Conservation (phyloP, 2,797 vertebrate genomes). For the Poecilia picta region DNA sequence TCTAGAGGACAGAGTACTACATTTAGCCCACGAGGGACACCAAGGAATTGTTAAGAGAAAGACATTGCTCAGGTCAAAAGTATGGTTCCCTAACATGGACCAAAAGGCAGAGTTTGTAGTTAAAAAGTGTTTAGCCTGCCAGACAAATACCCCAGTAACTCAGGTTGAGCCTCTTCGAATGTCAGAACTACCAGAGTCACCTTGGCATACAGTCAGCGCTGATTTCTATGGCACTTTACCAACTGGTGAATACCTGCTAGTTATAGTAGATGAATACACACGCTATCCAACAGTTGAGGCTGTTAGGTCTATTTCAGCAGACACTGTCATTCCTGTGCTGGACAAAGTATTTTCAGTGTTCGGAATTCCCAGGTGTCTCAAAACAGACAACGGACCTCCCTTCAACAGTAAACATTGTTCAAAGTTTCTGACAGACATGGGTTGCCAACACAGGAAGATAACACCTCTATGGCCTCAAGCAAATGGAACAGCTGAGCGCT, state of each 20-base stretch:
- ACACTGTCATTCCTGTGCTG: background rate
- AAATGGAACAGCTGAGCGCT: background rate
- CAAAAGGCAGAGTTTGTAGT: conserved; percentile 6
- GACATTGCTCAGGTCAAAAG: conserved; percentile 18
- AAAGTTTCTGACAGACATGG: background rate
- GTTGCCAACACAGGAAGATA: background rate
- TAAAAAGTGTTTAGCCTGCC: conserved; percentile 14
- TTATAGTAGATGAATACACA: conserved; percentile 1
- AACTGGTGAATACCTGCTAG: conserved; percentile 5
- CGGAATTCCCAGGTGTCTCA: background rate
- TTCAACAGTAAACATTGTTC: background rate
- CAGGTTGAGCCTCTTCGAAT: conserved; percentile 21
- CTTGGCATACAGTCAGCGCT: conserved; percentile 14
- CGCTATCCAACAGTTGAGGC: conserved; percentile 22
- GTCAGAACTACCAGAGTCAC: conserved; percentile 18
- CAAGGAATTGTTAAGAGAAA: conserved; percentile 18
- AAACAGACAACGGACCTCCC: background rate
- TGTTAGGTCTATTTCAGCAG: background rate
- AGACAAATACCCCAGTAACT: conserved; percentile 11
- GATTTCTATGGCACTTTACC: conserved; percentile 42
- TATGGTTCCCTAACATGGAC: conserved; percentile 40
- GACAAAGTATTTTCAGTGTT: conserved; percentile 5
- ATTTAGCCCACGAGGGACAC: conserved; percentile 28
- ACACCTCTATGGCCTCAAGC: background rate
- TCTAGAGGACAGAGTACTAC: background rate